Evolutionary conservation across 1,140 invertebrate species (phyloP).

Genomic region (Tetramorium alpestre): DNA sequence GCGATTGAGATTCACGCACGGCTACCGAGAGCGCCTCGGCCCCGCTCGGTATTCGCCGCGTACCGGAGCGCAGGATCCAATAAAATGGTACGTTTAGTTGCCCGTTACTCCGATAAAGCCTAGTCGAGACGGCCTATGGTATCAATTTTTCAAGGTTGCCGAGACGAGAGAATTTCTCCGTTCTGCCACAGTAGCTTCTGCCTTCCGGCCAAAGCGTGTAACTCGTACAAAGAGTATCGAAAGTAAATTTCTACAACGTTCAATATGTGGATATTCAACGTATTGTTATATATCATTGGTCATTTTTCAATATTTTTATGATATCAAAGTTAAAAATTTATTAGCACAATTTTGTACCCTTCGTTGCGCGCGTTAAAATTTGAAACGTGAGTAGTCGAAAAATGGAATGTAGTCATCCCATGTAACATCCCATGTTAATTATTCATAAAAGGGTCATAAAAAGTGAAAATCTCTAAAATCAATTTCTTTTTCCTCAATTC

Average conservation of each 20-base stretch:
- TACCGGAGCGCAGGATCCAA: conserved; percentile 49
- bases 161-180: conserved; percentile 49
- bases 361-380: too few species aligned
- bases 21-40: background rate
- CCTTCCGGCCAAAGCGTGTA: conserved; percentile 14
- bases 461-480: too few species aligned
- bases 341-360: background rate
- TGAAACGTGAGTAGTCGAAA: too few species aligned
- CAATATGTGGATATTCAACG: too few species aligned
- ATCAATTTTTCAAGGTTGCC: conserved; percentile 72
- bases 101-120: conserved; percentile 70
- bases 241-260: background rate
- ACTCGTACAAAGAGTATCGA: background rate
- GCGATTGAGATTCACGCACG: conserved; percentile 62
- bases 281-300: background rate
- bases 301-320: background rate
- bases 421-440: too few species aligned
- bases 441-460: too few species aligned
- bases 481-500: too few species aligned
- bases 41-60: conserved; percentile 43
- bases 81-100: conserved; percentile 72
- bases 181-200: background rate
- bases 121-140: conserved; percentile 43
- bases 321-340: background rate
- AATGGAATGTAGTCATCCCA: too few species aligned